Base-by-base conservation (phyloP, 2,797 vertebrate species). In the Anguilla obscura region DNA sequence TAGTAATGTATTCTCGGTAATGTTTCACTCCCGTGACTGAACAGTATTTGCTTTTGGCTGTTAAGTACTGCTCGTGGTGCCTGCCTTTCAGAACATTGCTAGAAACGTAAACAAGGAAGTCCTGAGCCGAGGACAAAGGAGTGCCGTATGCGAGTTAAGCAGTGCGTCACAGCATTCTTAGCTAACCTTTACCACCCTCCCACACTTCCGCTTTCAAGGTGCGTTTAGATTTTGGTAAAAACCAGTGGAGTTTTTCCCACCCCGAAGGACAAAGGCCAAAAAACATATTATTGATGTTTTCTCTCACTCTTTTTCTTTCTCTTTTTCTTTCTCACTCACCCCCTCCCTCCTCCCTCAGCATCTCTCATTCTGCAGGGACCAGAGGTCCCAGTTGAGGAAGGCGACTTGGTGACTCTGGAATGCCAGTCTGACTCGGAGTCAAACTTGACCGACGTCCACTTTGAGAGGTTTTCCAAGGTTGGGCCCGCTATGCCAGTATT, bases 381-480 rank as follows among this genome's bases (percentile, higher is more conserved):
- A 0, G 88, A 89, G 0, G 21, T 90, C 40, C 91, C 93, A 0
- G 88, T 96, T 16, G 33, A 96, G 90, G 95, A 96, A 86, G 95
- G 95, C 2, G 89, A 93, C 0, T 10, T 14, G 3, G 87, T 96
- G 89, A 92, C 86, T 0, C 89, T 97, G 93, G 95, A 97, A 91
- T 97, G 96, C 87, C 85, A 92, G 24, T 52, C 92, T 0, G 93
- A 95, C 85, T 89, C 92, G 0, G 92, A 93, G 0, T 58, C 87
- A 45, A 96, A 96, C 91, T 93, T 95, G 92, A 95, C 90, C 87
- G 89, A 91, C 10, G 95, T 96, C 88, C 91, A 93, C 85, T 95
- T 97, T 87, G 95, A 97, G 92, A 91, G 91, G 88, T 94, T 92
- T 83, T 92, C 90, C 63, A 87, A 90, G 94, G 96, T 97, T 83